Percentiles rank a stretch among this genome's conserved stretches.
phyloP scores from a whole-genome alignment of 2,797 vertebrate genomes.

The Macropodus opercularis region DNA sequence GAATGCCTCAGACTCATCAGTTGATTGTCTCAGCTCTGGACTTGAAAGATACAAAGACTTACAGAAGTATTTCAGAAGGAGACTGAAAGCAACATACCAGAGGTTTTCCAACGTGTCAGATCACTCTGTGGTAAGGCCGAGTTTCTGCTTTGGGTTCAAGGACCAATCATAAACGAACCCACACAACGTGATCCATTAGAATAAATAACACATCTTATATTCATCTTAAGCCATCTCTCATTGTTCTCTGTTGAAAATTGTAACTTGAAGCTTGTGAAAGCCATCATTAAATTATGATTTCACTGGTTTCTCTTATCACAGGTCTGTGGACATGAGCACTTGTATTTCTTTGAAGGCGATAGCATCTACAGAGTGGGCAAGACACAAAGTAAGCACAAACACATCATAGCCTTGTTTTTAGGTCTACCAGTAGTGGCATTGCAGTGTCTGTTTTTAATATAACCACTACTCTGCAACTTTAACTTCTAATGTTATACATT shows the following conservation, averaged over 20 bases:
- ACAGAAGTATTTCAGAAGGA: slow-evolving; percentile 82
- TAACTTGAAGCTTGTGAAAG: neutral
- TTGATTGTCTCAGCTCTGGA: slow-evolving; percentile 64
- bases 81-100: slow-evolving; percentile 74
- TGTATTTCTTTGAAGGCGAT: slow-evolving; percentile 87
- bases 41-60: slow-evolving; percentile 77
- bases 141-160: neutral
- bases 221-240: neutral
- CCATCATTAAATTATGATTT: neutral
- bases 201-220: neutral
- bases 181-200: neutral
- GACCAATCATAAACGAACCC: neutral
- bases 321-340: slow-evolving; percentile 83
- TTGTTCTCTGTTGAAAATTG: neutral
- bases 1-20: slow-evolving; percentile 41
- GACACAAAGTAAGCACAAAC: slow-evolving; percentile 79
- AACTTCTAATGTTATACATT: neutral
- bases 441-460: neutral
- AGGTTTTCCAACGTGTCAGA: slow-evolving; percentile 64
- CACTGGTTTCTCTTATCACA: slow-evolving; percentile 57
- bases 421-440: neutral
- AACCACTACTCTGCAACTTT: neutral
- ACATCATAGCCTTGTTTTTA: neutral
- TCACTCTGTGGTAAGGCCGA: slow-evolving; percentile 76
- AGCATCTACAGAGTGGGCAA: slow-evolving; percentile 86